Conservation (phyloP, 2,888 invertebrate species). For the Pachycephus smyrnensis region DNA sequence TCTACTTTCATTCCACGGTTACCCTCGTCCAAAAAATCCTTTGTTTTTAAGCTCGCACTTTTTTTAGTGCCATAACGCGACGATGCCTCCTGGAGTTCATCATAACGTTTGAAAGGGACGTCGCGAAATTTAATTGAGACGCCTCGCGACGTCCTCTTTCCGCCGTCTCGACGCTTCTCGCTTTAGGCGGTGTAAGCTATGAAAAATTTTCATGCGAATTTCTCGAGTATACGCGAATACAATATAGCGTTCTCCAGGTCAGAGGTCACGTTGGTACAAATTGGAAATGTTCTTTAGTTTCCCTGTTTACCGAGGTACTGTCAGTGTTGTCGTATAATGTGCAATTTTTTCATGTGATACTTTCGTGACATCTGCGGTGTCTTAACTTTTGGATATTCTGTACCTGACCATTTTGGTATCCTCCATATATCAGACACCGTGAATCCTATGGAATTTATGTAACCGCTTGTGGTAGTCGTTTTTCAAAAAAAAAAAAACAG, state of each 20-base stretch:
- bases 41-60: neutral
- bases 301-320: neutral
- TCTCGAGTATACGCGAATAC: slow-evolving; percentile 28
- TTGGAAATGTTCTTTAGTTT: neutral
- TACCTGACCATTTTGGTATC: neutral
- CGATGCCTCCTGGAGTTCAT: neutral
- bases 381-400: neutral
- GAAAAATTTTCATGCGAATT: slow-evolving; percentile 38
- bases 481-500: neutral
- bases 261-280: neutral
- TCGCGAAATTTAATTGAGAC: neutral
- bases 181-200: neutral
- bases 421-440: neutral
- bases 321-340: neutral
- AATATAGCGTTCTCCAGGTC: neutral
- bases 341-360: neutral
- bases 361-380: neutral
- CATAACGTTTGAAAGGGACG: neutral
- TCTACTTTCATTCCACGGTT: neutral
- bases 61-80: neutral
- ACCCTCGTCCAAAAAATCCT: neutral
- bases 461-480: neutral
- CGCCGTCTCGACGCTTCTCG: neutral
- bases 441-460: neutral
- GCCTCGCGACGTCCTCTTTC: neutral